phyloP scores from a whole-genome alignment of 2,113 vertebrate genomes.

The Hippocampus zosterae region DNA sequence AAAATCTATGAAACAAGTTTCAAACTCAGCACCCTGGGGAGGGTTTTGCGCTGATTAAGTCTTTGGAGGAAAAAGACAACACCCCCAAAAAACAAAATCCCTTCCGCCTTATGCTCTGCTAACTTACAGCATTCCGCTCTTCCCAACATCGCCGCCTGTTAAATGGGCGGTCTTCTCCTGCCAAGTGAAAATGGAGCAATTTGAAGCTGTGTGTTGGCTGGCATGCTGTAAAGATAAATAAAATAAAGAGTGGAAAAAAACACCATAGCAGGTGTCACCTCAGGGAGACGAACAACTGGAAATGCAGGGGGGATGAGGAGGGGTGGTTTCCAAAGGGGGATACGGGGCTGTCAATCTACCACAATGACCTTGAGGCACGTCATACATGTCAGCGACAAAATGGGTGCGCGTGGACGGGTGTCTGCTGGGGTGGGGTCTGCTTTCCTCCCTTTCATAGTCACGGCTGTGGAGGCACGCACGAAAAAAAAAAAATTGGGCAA shows the following conservation, averaged over 20 bases:
- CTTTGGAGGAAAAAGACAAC: not conserved
- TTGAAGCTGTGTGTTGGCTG: conserved; percentile 64
- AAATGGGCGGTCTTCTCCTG: conserved; percentile 54
- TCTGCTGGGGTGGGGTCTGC: conserved; percentile 53
- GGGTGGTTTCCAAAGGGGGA: conserved; percentile 28
- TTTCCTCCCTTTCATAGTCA: conserved; percentile 59
- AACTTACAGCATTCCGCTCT: conserved; percentile 21
- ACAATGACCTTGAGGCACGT: conserved; percentile 60
- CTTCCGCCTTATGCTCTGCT: conserved; percentile 13
- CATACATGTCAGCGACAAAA: conserved; percentile 30
- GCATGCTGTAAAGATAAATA: conserved; percentile 53
- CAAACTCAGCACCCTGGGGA: conserved; percentile 16
- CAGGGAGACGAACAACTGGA: conserved; percentile 64
- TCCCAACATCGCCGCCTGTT: conserved; percentile 45
- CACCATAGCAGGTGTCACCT: conserved; percentile 58
- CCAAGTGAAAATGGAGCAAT: conserved; percentile 63
- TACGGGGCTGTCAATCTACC: conserved; percentile 35
- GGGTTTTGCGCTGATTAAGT: conserved; percentile 8
- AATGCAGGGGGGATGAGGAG: conserved; percentile 48
- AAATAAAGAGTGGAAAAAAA: conserved; percentile 19
- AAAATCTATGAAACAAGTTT: conserved; percentile 33
- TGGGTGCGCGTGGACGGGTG: conserved; percentile 5
- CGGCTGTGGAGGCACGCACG: conserved; percentile 61
- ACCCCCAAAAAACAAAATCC: conserved; percentile 9
- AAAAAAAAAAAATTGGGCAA: conserved; percentile 22